Evolutionary conservation across 2,113 vertebrate species (phyloP), one percentile per base, ranked within the genome.

Genomic region (Potamarius usumacintae): DNA sequence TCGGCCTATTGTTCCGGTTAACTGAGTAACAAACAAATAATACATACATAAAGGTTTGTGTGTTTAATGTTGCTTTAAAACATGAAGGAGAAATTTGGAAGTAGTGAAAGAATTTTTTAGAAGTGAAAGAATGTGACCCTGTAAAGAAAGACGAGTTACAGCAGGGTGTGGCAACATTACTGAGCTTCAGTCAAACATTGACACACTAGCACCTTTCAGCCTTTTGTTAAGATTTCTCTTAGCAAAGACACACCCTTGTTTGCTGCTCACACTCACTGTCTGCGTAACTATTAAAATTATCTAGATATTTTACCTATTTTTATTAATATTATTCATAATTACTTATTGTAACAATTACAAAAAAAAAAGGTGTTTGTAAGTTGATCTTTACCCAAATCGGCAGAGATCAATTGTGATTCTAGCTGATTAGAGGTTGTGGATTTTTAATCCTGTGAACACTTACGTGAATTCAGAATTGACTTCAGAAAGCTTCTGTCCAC

Each of bases 81-180:
- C 34, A 27, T 12, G 50, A 50, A 14, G 30, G 25, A 27, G 34
- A 2, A 8, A 25, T 17, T 57, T 4, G 15, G 22, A 50, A 5
- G 8, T 11, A 55, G 53, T 7, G 7, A 25, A 48, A n/a, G 22
- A 4, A n/a, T 15, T 11, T 10, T 42, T 42, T 42, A 57, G 50
- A 20, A 65, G 63, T 71, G 55, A 76, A 83, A 87, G 86, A 87
- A 87, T 83, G 86, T 83, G 63, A 55, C 69, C 34, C 7, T 55
- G 50, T 69, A 62, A n/a, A 18, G 48, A 30, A 6, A 62, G 67
- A 42, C 60, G 7, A 69, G 81, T 83, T 83, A 17, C 48, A 76
- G 67, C 34, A 20, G 86, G 86, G 86, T 48, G 86, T 65, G 86
- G 18, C 82, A 2, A 17, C 17, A 74, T 63, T 8, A 10, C 52